Evolutionary conservation across 2,797 vertebrate species (phyloP).

Genomic region (Sebastes wilsoni): DNA sequence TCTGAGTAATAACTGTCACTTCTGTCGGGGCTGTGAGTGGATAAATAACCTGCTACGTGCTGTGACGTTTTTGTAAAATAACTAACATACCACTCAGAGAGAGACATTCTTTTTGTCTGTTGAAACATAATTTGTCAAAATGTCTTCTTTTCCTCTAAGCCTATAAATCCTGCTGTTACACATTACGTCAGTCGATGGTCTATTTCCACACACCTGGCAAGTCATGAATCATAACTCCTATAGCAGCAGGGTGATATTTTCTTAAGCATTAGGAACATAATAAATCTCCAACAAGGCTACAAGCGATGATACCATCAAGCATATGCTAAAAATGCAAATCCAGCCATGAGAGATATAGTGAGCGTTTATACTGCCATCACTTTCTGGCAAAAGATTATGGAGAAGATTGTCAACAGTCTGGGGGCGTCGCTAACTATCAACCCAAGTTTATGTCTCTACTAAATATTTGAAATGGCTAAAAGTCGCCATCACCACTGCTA

Average conservation of each 20-base stretch:
- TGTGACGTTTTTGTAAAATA: constrained; percentile 1
- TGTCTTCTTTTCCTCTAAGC: neutral
- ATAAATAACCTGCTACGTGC: neutral
- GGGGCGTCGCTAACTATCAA: too few species aligned
- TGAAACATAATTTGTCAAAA: neutral
- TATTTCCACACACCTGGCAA: constrained; percentile 20
- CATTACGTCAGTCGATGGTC: neutral
- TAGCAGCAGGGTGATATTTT: neutral
- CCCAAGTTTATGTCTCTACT: too few species aligned
- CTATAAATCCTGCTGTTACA: constrained; percentile 10
- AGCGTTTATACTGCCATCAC: neutral
- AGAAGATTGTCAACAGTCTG: neutral
- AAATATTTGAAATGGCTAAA: neutral
- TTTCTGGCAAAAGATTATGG: neutral
- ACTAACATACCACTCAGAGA: neutral
- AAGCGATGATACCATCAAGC: neutral
- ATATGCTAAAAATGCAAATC: too few species aligned
- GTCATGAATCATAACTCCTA: neutral
- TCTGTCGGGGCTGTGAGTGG: neutral
- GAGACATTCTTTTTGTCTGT: neutral
- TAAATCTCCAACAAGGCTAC: neutral
- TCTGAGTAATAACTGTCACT: constrained; percentile 22
- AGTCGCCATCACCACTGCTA: neutral
- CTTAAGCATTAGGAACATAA: neutral
- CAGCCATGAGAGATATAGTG: neutral